phyloP scores from a whole-genome alignment of 2,888 invertebrate species.

The Blastobasis lacticolella region DNA sequence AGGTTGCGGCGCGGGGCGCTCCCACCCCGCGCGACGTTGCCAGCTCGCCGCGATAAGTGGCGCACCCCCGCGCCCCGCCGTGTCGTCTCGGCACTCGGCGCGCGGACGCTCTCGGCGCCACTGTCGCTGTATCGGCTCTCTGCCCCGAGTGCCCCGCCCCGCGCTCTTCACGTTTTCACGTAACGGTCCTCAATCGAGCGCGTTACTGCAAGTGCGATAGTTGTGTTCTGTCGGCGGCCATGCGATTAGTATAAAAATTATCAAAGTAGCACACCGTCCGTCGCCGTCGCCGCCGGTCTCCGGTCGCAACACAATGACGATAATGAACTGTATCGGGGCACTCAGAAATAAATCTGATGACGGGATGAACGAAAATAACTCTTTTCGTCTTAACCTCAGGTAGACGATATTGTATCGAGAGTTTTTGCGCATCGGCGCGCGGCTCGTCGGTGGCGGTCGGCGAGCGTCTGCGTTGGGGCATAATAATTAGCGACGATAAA shows the following conservation, averaged over 20 bases:
- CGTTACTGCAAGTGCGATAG: conserved; percentile 64
- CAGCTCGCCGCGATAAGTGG: conserved; percentile 72
- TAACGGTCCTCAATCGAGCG: conserved; percentile 75
- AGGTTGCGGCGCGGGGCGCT: conserved; percentile 73
- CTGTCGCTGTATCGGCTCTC: conserved; percentile 59
- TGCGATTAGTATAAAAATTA: conserved; percentile 37
- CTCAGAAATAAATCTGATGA: conserved; percentile 6
- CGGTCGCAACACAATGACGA: background rate
- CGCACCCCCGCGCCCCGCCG: conserved; percentile 70
- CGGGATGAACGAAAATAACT: conserved; percentile 16
- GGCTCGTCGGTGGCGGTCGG: conserved; percentile 34
- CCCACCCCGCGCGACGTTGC: conserved; percentile 72
- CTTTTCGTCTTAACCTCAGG: conserved; percentile 33
- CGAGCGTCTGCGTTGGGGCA: conserved; percentile 46
- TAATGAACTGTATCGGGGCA: background rate
- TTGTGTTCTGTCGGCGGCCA: conserved; percentile 43
- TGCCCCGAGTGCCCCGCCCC: conserved; percentile 48
- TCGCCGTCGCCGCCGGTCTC: no score
- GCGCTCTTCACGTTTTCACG: conserved; percentile 68
- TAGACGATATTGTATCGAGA: conserved; percentile 34
- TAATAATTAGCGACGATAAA: conserved; percentile 71
- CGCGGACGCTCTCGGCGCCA: conserved; percentile 64
- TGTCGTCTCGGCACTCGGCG: conserved; percentile 63
- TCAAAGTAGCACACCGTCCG: conserved; percentile 29
- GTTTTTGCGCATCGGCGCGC: conserved; percentile 48